phyloP scores from a whole-genome alignment of 2,113 vertebrate genomes.

The Falco punctatus region DNA sequence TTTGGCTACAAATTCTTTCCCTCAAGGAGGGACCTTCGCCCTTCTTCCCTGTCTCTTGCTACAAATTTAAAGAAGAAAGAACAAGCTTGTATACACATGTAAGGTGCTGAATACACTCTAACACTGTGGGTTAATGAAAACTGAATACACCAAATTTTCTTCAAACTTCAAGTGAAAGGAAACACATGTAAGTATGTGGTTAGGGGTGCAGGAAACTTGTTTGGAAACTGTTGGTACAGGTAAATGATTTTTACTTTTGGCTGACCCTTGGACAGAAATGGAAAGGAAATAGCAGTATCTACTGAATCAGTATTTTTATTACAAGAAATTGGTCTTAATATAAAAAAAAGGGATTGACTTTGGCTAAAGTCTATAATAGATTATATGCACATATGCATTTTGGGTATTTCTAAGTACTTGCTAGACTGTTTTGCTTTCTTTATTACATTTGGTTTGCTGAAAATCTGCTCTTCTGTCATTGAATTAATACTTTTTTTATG shows the following conservation, averaged over 20 bases:
- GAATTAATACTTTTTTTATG: neutral
- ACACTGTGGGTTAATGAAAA: neutral
- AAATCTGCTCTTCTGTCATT: neutral
- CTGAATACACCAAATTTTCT: neutral
- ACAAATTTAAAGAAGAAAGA: neutral
- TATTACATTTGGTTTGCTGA: conserved; percentile 7
- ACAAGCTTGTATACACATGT: neutral
- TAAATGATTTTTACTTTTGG: conserved; percentile 66
- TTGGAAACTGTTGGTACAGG: conserved; percentile 35
- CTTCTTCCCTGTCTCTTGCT: neutral
- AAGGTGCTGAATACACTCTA: neutral
- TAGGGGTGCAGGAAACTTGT: conserved; percentile 27
- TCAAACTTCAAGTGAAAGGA: conserved; percentile 10
- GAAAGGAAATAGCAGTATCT: conserved; percentile 58
- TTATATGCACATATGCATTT: conserved; percentile 21
- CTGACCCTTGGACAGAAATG: conserved; percentile 48
- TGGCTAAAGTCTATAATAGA: conserved; percentile 18
- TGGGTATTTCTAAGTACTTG: conserved; percentile 1
- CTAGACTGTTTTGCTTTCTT: neutral
- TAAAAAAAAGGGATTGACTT: conserved; percentile 43
- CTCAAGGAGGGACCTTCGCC: neutral
- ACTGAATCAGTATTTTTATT: conserved; percentile 60
- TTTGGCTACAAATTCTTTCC: neutral
- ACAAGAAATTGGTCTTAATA: conserved; percentile 17
- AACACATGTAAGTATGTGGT: conserved; percentile 34